Percentiles rank a stretch among this genome's conserved stretches.
Evolutionary conservation across 1,140 invertebrate species (phyloP).

Genomic region (Meloidogyne exigua): DNA sequence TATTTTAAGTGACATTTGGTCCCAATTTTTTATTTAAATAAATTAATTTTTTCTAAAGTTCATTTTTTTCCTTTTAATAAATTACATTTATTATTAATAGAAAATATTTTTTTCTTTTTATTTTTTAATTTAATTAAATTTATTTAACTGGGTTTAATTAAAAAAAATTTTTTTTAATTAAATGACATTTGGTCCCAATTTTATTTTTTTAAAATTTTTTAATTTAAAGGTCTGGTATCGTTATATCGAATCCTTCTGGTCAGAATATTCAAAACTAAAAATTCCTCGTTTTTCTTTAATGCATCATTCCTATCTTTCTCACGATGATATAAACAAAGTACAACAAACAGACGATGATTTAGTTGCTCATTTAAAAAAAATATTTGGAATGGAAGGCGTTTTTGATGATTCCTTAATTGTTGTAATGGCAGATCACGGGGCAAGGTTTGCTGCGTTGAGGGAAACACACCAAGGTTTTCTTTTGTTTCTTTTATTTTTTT

Average conservation of each 20-base stretch:
- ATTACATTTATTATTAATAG: no score
- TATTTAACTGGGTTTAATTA: no score
- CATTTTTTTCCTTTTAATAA: no score
- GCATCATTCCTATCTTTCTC: constrained; percentile 84
- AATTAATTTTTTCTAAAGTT: no score
- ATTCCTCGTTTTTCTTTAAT: constrained; percentile 79
- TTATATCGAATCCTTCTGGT: constrained; percentile 71
- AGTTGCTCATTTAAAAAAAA: constrained; percentile 68
- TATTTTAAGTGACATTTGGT: no score
- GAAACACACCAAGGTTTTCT: constrained; percentile 77
- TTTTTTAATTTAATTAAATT: background rate
- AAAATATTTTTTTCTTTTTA: no score
- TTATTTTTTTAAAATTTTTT: no score
- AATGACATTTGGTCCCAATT: no score
- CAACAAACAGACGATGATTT: constrained; percentile 74
- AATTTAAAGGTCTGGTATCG: constrained; percentile 70
- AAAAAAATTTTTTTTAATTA: no score
- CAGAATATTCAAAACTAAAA: constrained; percentile 68
- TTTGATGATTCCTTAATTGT: constrained; percentile 77
- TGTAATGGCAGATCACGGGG: constrained; percentile 50
- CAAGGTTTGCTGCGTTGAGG: constrained; percentile 73
- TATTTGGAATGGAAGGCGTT: constrained; percentile 64
- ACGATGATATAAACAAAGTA: constrained; percentile 79
- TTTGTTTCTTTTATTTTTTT: no score
- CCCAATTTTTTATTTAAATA: no score